Percentiles rank a stretch among this genome's conserved stretches.
Conservation (phyloP, 2,113 vertebrate genomes). For the Pelmatolapia mariae region DNA sequence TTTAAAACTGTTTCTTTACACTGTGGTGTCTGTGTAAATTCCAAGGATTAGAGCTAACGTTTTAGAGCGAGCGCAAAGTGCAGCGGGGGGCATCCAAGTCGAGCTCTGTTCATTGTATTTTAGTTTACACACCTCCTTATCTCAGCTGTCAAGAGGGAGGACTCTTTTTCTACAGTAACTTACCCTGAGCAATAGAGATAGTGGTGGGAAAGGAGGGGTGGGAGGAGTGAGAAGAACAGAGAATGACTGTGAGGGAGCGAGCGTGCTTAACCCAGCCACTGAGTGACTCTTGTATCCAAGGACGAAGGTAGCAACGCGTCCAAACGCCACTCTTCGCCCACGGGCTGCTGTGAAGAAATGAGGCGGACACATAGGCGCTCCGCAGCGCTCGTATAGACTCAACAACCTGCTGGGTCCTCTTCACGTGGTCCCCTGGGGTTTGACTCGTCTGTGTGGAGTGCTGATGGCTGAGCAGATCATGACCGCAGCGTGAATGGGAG, state of each 20-base stretch:
- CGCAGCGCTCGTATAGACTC: conserved; percentile 12
- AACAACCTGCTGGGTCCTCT: conserved; percentile 7
- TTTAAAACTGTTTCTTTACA: not conserved
- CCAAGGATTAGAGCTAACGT: not conserved
- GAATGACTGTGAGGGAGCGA: conserved; percentile 58
- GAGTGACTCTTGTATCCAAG: conserved; percentile 78
- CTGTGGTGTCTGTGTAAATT: not conserved
- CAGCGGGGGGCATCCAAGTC: not conserved
- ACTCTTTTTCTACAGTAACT: conserved; percentile 46
- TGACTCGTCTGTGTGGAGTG: conserved; percentile 13
- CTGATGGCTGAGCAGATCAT: conserved; percentile 31
- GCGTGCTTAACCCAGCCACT: conserved; percentile 43
- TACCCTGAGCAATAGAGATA: conserved; percentile 36
- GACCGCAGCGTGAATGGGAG: conserved; percentile 18
- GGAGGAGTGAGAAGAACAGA: conserved; percentile 66
- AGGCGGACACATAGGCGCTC: conserved; percentile 23
- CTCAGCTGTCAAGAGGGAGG: conserved; percentile 50
- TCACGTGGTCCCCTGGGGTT: conserved; percentile 9
- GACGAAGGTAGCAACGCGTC: conserved; percentile 72
- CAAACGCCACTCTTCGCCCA: conserved; percentile 47
- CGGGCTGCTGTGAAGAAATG: conserved; percentile 46
- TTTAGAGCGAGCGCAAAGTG: conserved; percentile 18
- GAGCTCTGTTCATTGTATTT: conserved; percentile 28
- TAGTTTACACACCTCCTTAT: conserved; percentile 44
- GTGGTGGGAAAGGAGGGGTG: conserved; percentile 42